Evolutionary conservation across 2,888 invertebrate genomes (phyloP).

Genomic region (Clusia tigrina): DNA sequence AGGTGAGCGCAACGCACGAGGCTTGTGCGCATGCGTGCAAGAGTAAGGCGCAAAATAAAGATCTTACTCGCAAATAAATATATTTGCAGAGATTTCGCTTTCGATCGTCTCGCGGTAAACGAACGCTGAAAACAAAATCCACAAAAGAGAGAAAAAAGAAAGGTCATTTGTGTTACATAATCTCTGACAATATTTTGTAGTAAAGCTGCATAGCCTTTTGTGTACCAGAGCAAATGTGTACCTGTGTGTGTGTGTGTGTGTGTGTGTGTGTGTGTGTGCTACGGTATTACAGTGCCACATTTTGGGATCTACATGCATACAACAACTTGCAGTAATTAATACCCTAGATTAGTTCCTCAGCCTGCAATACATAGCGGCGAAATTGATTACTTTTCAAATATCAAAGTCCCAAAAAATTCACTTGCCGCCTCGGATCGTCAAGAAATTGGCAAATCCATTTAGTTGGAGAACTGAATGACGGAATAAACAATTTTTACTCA

Average conservation of each 20-base stretch:
- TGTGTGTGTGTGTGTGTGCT: background rate
- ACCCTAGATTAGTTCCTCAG: too few relatives aligned
- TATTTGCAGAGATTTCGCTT: background rate
- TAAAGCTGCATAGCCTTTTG: background rate
- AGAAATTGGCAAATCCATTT: too few relatives aligned
- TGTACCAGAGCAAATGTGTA: background rate
- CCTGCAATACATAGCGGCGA: too few relatives aligned
- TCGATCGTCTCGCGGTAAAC: background rate
- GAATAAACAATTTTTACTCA: too few relatives aligned
- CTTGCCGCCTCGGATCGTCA: too few relatives aligned
- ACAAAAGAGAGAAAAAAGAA: conserved; percentile 32
- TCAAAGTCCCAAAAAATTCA: too few relatives aligned
- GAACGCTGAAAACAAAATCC: conserved; percentile 12
- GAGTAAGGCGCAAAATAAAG: background rate
- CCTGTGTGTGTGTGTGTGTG: background rate
- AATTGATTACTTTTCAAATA: too few relatives aligned
- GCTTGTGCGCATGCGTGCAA: conserved; percentile 4
- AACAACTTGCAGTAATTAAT: too few relatives aligned
- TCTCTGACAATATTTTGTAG: conserved; percentile 11
- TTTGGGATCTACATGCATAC: too few relatives aligned
- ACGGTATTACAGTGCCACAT: too few relatives aligned
- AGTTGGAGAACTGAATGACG: too few relatives aligned
- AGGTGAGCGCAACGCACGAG: background rate
- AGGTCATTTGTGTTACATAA: conserved; percentile 38
- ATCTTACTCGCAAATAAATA: background rate